Conservation (phyloP, 1,140 invertebrate genomes). For the Leguminivora glycinivorella region DNA sequence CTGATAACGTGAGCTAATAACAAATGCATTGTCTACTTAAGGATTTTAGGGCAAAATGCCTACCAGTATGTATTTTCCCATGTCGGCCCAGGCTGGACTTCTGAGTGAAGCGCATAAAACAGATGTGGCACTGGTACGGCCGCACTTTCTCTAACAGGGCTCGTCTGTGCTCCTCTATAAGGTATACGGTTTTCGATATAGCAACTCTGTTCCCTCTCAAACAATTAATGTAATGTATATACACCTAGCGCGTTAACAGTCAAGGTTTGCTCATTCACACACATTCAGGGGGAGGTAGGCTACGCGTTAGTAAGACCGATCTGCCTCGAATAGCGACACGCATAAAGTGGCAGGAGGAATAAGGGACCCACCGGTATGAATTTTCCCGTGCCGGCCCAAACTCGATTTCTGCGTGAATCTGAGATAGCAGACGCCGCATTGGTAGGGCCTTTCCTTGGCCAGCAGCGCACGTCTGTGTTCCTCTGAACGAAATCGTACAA, state of each 20-base stretch:
- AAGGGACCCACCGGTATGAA: conserved; percentile 66
- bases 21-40: conserved; percentile 72
- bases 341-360: conserved; percentile 48
- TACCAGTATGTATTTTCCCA: conserved; percentile 80
- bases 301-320: conserved; percentile 50
- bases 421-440: conserved; percentile 75
- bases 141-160: conserved; percentile 81
- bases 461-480: conserved; percentile 69
- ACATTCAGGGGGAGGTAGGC: conserved; percentile 70
- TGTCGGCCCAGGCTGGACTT: conserved; percentile 80
- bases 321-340: conserved; percentile 61
- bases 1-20: conserved; percentile 67
- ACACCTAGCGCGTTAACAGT: conserved; percentile 47
- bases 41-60: conserved; percentile 78
- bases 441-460: conserved; percentile 79
- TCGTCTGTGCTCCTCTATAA: conserved; percentile 80
- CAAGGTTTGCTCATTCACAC: conserved; percentile 44
- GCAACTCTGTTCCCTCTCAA: conserved; percentile 63
- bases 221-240: conserved; percentile 55
- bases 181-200: conserved; percentile 76
- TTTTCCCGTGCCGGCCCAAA: conserved; percentile 69
- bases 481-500: conserved; percentile 60
- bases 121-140: conserved; percentile 82
- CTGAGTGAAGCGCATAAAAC: conserved; percentile 82
- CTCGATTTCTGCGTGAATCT: conserved; percentile 76